Percentiles rank a stretch among this genome's conserved stretches.
These are phyloP conservation scores for Ichneumoninae sp. DNA, from an alignment of 2,888 invertebrate genomes.

Conservation along the genomic window DNA sequence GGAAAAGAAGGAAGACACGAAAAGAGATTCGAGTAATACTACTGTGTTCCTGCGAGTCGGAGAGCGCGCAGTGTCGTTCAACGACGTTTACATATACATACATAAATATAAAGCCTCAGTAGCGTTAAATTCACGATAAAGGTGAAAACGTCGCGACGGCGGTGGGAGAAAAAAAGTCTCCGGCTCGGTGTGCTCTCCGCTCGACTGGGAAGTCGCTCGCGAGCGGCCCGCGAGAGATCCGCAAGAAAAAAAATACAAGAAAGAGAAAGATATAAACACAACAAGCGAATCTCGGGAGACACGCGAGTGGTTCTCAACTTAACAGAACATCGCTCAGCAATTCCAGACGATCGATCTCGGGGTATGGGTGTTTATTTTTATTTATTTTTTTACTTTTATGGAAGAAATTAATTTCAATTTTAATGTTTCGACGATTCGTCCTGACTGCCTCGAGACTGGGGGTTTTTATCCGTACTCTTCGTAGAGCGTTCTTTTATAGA, in stretches of 20 bases:
- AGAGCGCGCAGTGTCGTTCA: neutral
- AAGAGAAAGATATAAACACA: neutral
- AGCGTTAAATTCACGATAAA: slow-evolving; percentile 51
- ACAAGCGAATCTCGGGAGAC: slow-evolving; percentile 41
- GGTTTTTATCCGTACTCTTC: neutral
- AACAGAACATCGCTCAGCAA: slow-evolving; percentile 11
- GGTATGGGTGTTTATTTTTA: neutral
- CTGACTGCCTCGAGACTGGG: neutral
- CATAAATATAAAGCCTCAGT: neutral
- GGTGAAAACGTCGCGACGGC: slow-evolving; percentile 42
- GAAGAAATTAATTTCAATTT: neutral
- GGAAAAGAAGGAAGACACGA: neutral
- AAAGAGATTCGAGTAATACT: neutral
- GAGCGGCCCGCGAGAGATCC: neutral
- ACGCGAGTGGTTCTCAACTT: slow-evolving; percentile 53
- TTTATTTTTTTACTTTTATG: neutral
- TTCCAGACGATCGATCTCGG: neutral
- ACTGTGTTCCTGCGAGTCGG: neutral
- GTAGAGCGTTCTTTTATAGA: neutral
- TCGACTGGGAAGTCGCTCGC: slow-evolving; percentile 12
- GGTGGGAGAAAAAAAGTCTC: neutral
- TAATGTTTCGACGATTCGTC: neutral
- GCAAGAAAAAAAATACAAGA: neutral
- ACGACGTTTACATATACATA: neutral
- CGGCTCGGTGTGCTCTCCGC: slow-evolving; percentile 13